Evolutionary conservation across 2,888 invertebrate species (phyloP), one percentile per base, ranked within the genome.

Genomic region (Xanthia icteritia): DNA sequence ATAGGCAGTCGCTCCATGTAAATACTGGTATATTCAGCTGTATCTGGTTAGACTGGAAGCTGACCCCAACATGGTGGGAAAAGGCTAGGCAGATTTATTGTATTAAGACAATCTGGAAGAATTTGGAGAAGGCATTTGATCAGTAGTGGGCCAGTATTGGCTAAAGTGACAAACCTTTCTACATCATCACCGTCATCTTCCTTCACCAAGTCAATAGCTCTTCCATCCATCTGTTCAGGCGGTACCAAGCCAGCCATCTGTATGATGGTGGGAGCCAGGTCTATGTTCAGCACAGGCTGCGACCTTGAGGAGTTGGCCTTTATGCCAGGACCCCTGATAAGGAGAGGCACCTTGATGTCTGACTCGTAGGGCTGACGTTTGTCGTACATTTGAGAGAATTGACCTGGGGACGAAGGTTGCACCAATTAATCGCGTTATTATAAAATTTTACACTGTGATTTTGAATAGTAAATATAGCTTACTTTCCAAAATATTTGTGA

Each of bases 281-380:
- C 99, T n/a, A 99, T 97, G 86, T 98, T 97, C 13, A 98, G 96
- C 0, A 98, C 97, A 0, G 98, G 97, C 71, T 97, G 95, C 0
- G 93, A 91, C 80, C 97, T 94, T 1, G 95, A 88, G 0, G 93
- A 90, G 70, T 97, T 97, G 48, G 94, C 94, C 20, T 91, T 89
- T 20, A 99, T 94, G 3, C 96, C 96, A 0, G 99, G 99, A 0
- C 99, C 99, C 66, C 98, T 96, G 4, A 99, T 97, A 67, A 99
- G 90, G 8, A 99, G 95, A 0, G 99, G 99, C 0, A 99, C 98
- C 86, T 98, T 97, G 64, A 99, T 98, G 91, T 99, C 99, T 0
- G 98, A 98, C 92, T 99, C 99, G 93, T 99, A 99, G 0, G 98
- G 98, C 90, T 99, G 99, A 2, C 99, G 97, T 92, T 99, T 99